These are phyloP conservation scores for Ceyx cyanopectus DNA, from an alignment of 2,113 vertebrate genomes.

Conservation along the genomic window DNA sequence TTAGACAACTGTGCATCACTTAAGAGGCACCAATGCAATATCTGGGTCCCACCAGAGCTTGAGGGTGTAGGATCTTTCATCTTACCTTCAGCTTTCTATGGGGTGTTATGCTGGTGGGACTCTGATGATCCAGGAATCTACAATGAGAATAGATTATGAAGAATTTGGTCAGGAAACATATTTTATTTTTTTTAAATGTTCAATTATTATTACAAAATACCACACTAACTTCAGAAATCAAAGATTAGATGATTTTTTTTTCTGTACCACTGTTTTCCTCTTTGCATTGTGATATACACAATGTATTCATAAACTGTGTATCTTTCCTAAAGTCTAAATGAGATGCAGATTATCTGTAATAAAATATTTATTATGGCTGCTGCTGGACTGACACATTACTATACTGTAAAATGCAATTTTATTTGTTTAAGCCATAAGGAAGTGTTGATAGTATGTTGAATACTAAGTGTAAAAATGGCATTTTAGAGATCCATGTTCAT, in stretches of 20 bases:
- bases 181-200: not conserved
- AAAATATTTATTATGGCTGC: conserved; percentile 7
- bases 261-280: not conserved
- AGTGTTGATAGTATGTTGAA: not conserved
- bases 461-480: not conserved
- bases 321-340: not conserved
- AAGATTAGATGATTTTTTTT: not conserved
- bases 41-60: not conserved
- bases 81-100: conserved; percentile 55
- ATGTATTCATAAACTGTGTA: not conserved
- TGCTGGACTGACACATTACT: not conserved
- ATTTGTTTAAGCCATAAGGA: not conserved
- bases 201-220: not conserved
- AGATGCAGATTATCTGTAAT: not conserved
- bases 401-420: not conserved
- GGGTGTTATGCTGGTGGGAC: not conserved
- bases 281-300: not conserved
- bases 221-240: not conserved
- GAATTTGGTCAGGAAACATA: not conserved
- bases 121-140: conserved; percentile 14
- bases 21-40: not conserved
- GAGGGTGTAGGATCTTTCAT: not conserved
- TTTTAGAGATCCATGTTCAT: not conserved
- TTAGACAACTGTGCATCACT: not conserved
- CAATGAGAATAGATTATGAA: not conserved